Evolutionary conservation across 2,797 vertebrate genomes (phyloP).

Genomic region (Gallirallus australis): DNA sequence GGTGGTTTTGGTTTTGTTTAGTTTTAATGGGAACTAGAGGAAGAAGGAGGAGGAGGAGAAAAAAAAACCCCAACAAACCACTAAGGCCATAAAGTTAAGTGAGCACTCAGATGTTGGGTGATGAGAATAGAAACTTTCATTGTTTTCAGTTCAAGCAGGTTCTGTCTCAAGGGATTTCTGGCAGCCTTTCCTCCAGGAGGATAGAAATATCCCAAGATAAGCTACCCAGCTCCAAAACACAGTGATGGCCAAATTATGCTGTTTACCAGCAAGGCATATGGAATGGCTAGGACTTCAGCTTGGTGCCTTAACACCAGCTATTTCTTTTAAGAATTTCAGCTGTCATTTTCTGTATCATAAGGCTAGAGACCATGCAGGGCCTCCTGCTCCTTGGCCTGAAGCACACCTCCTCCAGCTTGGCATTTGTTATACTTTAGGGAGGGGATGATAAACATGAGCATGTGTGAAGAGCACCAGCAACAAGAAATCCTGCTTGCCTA

Average conservation of each 20-base stretch:
- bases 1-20: not conserved
- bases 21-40: not conserved
- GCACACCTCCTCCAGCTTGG: not conserved
- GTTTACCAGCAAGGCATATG: not conserved
- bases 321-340: not conserved
- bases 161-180: not conserved
- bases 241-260: not conserved
- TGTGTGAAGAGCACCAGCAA: not conserved
- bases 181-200: not conserved
- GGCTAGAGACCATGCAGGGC: not conserved
- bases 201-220: not conserved
- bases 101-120: not conserved
- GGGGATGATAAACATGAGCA: not conserved
- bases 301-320: not conserved
- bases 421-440: not conserved
- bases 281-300: not conserved
- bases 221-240: not conserved
- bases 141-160: not conserved
- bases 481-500: not conserved
- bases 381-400: not conserved
- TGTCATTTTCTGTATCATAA: not conserved
- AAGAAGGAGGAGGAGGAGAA: not conserved
- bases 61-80: not conserved
- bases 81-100: not conserved
- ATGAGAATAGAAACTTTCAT: not conserved